phyloP scores from a whole-genome alignment of 2,113 vertebrate species.

The Rhinolophus sinicus region DNA sequence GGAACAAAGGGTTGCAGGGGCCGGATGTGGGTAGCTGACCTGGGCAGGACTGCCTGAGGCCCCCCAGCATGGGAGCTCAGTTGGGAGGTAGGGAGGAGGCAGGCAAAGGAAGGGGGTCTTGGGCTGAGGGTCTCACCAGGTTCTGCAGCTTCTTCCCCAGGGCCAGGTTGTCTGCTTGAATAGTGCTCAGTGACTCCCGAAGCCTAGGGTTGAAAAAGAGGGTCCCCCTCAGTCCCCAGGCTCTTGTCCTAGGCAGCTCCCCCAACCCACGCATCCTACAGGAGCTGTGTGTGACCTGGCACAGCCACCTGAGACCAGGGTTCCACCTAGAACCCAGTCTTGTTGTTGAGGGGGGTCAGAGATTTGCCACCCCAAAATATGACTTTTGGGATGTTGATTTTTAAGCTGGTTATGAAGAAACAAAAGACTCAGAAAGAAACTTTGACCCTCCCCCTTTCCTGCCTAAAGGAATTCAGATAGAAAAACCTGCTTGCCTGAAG shows the following conservation, averaged over 20 bases:
- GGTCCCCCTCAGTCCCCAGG: not conserved
- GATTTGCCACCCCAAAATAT: not conserved
- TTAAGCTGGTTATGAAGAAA: not conserved
- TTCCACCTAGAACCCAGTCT: not conserved
- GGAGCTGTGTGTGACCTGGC: not conserved
- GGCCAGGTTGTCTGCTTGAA: slow-evolving; percentile 85
- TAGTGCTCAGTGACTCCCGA: slow-evolving; percentile 81
- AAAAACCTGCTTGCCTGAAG: not conserved
- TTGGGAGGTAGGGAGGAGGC: not conserved
- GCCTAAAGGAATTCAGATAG: not conserved
- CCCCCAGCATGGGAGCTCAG: not conserved
- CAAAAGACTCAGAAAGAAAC: not conserved
- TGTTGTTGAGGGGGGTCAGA: not conserved
- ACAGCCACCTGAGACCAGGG: not conserved
- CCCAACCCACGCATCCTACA: not conserved
- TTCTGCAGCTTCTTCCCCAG: slow-evolving; percentile 87
- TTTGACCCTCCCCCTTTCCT: not conserved
- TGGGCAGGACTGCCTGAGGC: not conserved
- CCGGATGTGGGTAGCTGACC: not conserved
- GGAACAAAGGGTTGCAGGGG: slow-evolving; percentile 41
- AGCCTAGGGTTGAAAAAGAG: slow-evolving; percentile 77
- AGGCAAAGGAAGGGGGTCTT: not conserved
- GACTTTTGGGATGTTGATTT: not conserved
- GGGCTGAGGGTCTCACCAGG: slow-evolving; percentile 83
- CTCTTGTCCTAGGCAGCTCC: not conserved